These are phyloP conservation scores for Paralichthys olivaceus DNA, from an alignment of 2,113 vertebrate genomes.

Conservation along the genomic window DNA sequence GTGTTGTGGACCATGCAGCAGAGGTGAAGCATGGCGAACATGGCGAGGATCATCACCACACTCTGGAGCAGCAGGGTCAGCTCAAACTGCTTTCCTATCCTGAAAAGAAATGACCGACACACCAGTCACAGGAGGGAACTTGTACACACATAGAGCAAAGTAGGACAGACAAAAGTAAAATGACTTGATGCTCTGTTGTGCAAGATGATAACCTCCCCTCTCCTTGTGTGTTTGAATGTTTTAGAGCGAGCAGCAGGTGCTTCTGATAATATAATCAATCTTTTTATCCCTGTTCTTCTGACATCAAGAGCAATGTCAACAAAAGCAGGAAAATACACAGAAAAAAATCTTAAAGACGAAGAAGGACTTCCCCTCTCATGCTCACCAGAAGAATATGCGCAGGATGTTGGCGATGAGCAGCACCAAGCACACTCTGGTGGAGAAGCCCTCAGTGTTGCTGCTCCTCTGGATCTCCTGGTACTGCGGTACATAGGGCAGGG, in stretches of 20 bases:
- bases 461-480: conserved; percentile 85
- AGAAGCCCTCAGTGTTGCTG: conserved; percentile 84
- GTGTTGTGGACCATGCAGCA: conserved; percentile 82
- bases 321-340: too few species aligned
- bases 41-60: conserved; percentile 85
- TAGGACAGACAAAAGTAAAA: too few species aligned
- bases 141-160: too few species aligned
- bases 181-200: too few species aligned
- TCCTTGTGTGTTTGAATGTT: too few species aligned
- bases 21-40: conserved; percentile 85
- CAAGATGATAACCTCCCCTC: too few species aligned
- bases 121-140: not conserved
- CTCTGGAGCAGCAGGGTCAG: conserved; percentile 85
- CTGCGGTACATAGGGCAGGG: conserved; percentile 85
- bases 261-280: too few species aligned
- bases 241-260: too few species aligned
- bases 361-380: not conserved
- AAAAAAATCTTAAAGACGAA: too few species aligned
- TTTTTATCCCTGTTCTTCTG: too few species aligned
- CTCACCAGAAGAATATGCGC: conserved; percentile 88
- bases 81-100: conserved; percentile 88
- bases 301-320: too few species aligned
- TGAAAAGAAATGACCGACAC: conserved; percentile 31
- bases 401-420: conserved; percentile 87
- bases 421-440: conserved; percentile 85